Evolutionary conservation across 1,140 invertebrate species (phyloP).

Genomic region (Conopomorpha cramerella): DNA sequence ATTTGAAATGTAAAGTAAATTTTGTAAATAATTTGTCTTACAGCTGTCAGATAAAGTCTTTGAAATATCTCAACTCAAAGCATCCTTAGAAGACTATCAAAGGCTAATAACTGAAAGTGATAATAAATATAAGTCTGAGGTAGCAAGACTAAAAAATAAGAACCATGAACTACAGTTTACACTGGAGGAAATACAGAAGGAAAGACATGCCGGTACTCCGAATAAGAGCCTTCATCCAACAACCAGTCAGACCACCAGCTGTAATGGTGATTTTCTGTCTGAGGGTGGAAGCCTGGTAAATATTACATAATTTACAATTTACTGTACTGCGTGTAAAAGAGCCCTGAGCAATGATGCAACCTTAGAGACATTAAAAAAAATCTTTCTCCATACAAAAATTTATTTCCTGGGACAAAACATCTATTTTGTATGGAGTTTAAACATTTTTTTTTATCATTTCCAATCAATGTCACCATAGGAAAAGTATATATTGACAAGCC

Average conservation of each 20-base stretch:
- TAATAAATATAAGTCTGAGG: conserved; percentile 57
- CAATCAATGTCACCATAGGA: no score
- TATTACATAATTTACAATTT: background rate
- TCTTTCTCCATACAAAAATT: no score
- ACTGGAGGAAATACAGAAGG: conserved; percentile 39
- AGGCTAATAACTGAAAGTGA: conserved; percentile 66
- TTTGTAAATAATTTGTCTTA: no score
- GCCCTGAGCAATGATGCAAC: no score
- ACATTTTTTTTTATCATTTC: no score
- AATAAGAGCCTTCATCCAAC: conserved; percentile 21
- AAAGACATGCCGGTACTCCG: conserved; percentile 32
- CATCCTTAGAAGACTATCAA: conserved; percentile 69
- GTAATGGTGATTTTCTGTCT: conserved; percentile 54
- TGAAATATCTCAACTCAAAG: conserved; percentile 69
- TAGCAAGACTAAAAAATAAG: conserved; percentile 59
- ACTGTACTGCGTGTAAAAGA: no score
- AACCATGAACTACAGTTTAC: conserved; percentile 57
- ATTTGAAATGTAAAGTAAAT: no score
- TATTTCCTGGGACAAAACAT: no score
- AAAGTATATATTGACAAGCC: no score
- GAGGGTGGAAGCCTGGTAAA: conserved; percentile 55
- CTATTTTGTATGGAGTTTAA: no score
- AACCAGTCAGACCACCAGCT: conserved; percentile 36
- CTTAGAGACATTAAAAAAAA: no score
- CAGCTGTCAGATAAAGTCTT: conserved; percentile 76